These are phyloP conservation scores for Mimas tiliae DNA, from an alignment of 2,888 invertebrate genomes.

Conservation along the genomic window DNA sequence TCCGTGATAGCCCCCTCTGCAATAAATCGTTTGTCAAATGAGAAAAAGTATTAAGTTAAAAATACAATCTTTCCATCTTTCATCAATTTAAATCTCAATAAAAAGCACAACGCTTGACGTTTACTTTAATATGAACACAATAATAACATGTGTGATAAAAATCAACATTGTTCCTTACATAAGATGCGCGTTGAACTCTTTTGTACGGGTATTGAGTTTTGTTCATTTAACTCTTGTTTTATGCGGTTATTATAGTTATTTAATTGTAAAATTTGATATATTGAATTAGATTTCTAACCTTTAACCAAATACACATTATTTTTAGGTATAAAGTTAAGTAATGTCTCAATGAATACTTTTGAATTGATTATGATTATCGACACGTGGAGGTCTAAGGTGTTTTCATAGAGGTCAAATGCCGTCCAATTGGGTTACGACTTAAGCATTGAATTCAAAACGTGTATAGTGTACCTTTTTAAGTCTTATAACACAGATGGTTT, in stretches of 20 bases:
- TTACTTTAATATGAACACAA: background rate
- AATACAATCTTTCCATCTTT: background rate
- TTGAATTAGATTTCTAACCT: background rate
- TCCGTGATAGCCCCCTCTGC: no score
- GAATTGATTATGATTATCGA: no score
- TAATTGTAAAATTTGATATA: background rate
- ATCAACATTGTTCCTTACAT: slow-evolving; percentile 33
- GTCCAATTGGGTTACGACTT: no score
- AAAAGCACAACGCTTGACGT: background rate
- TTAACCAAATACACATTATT: background rate
- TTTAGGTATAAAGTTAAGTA: no score
- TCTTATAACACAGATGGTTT: no score
- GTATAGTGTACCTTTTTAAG: no score
- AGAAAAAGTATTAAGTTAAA: background rate
- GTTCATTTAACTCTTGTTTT: background rate
- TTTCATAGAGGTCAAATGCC: no score
- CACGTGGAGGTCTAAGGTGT: no score
- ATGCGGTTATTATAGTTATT: background rate
- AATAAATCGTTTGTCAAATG: no score
- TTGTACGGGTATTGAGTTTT: slow-evolving; percentile 44
- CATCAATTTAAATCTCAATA: background rate
- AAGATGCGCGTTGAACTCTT: slow-evolving; percentile 62
- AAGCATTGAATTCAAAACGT: no score
- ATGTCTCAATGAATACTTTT: no score
- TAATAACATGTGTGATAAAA: slow-evolving; percentile 17